A percentile compares a stretch with the other conserved stretches of the same genome.
Conservation (phyloP, 2,888 invertebrate genomes). For the Nymphalis urticae region DNA sequence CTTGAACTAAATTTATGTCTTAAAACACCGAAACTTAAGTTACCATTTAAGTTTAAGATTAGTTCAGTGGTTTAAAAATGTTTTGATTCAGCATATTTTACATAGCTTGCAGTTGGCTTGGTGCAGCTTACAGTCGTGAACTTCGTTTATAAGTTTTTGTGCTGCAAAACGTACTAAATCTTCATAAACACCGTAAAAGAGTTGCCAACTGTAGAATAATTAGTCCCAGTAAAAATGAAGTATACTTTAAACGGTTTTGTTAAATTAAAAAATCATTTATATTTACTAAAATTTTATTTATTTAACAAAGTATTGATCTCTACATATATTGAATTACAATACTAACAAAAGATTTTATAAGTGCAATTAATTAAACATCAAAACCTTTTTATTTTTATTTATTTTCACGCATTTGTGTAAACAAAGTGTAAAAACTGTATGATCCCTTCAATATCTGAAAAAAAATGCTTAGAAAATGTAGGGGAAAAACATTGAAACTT, state of each 20-base stretch:
- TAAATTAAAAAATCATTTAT: no score
- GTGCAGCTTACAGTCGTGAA: no score
- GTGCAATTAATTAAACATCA: not conserved
- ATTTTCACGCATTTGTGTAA: constrained; percentile 52
- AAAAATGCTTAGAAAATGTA: constrained; percentile 1
- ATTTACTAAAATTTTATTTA: no score
- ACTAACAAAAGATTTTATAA: not conserved
- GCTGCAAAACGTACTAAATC: no score
- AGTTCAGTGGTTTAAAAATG: not conserved
- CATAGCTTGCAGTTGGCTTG: no score
- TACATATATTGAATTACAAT: not conserved
- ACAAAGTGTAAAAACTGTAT: constrained; percentile 63
- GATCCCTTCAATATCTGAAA: constrained; percentile 61
- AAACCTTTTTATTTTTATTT: not conserved
- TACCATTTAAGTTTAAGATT: not conserved
- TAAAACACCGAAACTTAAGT: no score
- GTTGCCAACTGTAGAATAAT: no score
- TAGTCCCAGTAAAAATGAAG: no score
- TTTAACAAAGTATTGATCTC: no score
- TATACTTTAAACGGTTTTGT: no score
- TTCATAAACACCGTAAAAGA: no score
- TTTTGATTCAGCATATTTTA: not conserved
- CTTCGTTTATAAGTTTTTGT: no score
- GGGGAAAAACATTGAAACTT: not conserved
- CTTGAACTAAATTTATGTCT: not conserved